Percentiles rank a stretch among this genome's conserved stretches.
Evolutionary conservation across 2,113 vertebrate species (phyloP).

Genomic region (Siphamia tubifer): DNA sequence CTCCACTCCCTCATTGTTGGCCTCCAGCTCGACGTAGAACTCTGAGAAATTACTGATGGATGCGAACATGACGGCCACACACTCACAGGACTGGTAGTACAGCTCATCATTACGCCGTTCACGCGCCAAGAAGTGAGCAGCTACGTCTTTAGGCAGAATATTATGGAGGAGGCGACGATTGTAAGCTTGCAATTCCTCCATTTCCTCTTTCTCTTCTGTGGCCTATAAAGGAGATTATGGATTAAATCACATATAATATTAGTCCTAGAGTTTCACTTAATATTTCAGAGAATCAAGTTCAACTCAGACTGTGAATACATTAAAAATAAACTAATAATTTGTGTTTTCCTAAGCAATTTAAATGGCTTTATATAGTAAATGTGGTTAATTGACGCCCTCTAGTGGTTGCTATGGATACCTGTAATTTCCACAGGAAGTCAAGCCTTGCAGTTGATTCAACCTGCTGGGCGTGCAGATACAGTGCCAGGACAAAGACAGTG

Average conservation of each 20-base stretch:
- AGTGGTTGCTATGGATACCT: slow-evolving; percentile 79
- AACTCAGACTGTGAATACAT: no score
- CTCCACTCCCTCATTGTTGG: slow-evolving; percentile 96
- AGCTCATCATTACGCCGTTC: slow-evolving; percentile 94
- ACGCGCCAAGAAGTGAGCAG: slow-evolving; percentile 90
- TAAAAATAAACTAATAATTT: no score
- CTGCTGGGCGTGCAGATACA: slow-evolving; percentile 96
- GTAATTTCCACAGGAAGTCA: slow-evolving; percentile 98
- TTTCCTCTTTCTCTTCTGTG: slow-evolving; percentile 96
- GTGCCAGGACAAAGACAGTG: slow-evolving; percentile 91
- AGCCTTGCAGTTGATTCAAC: slow-evolving; percentile 95
- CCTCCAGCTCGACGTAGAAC: slow-evolving; percentile 97
- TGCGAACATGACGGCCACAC: slow-evolving; percentile 96
- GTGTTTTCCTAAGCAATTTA: neutral
- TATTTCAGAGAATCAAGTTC: no score
- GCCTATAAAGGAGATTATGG: no score
- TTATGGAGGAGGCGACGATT: slow-evolving; percentile 94
- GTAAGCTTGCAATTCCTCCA: slow-evolving; percentile 97
- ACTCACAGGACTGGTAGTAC: slow-evolving; percentile 97
- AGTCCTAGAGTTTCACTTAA: no score
- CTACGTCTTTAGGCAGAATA: slow-evolving; percentile 95
- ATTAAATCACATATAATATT: no score
- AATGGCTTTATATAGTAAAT: neutral
- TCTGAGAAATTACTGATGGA: slow-evolving; percentile 98
- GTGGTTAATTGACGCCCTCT: slow-evolving; percentile 14